Base-by-base conservation (phyloP, 1,140 invertebrate species). In the Lordiphosa stackelbergi region DNA sequence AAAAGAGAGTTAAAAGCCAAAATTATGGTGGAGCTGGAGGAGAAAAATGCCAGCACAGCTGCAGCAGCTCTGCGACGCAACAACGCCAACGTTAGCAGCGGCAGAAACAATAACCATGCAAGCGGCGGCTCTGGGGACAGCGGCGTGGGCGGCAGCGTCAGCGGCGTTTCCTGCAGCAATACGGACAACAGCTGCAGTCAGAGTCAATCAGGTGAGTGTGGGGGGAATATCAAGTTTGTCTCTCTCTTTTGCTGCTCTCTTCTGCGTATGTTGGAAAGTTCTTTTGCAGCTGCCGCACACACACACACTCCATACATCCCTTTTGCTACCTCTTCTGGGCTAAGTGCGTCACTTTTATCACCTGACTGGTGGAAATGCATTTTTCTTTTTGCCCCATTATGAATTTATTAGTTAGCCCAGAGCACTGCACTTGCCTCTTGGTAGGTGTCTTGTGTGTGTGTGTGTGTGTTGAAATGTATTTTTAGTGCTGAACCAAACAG, bases 11-110 rank as follows among this genome's bases (percentile, higher is more conserved):
- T 24, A 48, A 60, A 42, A 36, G 41, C 16, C 61, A 52, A 55
- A 69, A 73, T 42, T 37, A 85, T 85, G 84, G 84, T 85, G 51
- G 84, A 85, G 57, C 84, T 73, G 49, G 83, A 85, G 49, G 77
- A 75, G 72, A 63, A 66, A 53, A 73, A 72, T 63, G 54, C 54
- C 62, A 69, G 68, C 65, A 58, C 60, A 68, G 57, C 74, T 61
- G 79, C 58, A 36, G 53, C 54, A 19, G 57, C 43, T 12, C 51
- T 53, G 72, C 52, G 56, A 13, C 56, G 56, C 57, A 55, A 53
- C 53, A 61, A 54, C 51, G 53, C 12, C 47, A 72, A 63, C 53
- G 51, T 53, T 31, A 53, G 49, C 52, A 66, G 19, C 31, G 62
- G 19, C 22, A 56, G 34, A 60, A 66, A 47, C 66, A 69, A 61